Percentiles rank a stretch among this genome's conserved stretches.
These are phyloP conservation scores for Sorex araneus DNA, from an alignment of 2,113 vertebrate genomes.

Conservation along the genomic window DNA sequence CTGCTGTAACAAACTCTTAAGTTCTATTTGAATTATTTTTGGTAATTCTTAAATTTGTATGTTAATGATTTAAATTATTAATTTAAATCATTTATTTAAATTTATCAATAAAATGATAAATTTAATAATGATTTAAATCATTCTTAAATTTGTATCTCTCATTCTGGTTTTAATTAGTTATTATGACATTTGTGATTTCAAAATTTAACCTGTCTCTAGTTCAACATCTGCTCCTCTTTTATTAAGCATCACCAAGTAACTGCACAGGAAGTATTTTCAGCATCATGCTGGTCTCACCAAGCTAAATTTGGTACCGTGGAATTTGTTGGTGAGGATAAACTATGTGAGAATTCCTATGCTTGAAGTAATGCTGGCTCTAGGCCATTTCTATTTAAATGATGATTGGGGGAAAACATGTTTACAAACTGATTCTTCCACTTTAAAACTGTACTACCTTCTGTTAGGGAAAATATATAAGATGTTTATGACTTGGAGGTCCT, in stretches of 20 bases:
- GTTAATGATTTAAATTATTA: no score
- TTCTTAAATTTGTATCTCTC: constrained; percentile 60
- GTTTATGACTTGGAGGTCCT: constrained; percentile 25
- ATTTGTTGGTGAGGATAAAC: constrained; percentile 81
- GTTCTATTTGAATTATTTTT: constrained; percentile 58
- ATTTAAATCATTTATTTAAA: no score
- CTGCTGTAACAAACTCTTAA: constrained; percentile 18
- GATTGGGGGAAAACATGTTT: constrained; percentile 68
- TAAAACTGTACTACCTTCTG: constrained; percentile 63
- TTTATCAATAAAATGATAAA: no score
- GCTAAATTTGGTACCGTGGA: constrained; percentile 77
- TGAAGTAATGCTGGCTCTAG: constrained; percentile 68
- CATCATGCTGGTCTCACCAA: constrained; percentile 65
- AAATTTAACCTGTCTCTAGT: constrained; percentile 73
- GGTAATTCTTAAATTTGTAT: constrained; percentile 64
- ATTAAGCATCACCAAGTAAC: constrained; percentile 74
- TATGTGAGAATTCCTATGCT: constrained; percentile 76
- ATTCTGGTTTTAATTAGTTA: constrained; percentile 64
- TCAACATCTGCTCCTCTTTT: constrained; percentile 74
- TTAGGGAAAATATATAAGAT: constrained; percentile 36
- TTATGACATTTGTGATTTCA: constrained; percentile 57
- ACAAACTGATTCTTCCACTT: constrained; percentile 64
- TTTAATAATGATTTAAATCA: no score
- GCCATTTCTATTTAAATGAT: constrained; percentile 81
- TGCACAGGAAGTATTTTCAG: constrained; percentile 76